Base-by-base conservation (phyloP, 1,140 invertebrate genomes). In the Halesus radiatus region DNA sequence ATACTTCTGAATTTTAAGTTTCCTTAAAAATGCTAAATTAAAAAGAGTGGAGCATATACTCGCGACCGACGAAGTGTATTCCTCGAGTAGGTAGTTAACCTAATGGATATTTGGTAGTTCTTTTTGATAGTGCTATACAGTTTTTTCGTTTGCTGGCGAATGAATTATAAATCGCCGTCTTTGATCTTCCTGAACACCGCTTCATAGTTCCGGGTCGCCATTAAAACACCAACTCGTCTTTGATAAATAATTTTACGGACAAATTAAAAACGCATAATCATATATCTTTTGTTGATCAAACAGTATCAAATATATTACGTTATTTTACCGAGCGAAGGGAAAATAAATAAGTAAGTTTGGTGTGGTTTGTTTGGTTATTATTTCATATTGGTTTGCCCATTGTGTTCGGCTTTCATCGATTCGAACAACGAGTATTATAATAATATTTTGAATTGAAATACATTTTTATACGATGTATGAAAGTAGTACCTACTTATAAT, bases 41-140 rank as follows among this genome's bases (percentile, higher is more conserved):
- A 32, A 6, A 0, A 6, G 4, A 7, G 37, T 45, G 8, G 8
- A 45, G 37, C 37, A 45, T 45, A 13, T 10, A 45, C 37, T 45
- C 37, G 37, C 0, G 10, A 10, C 37, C 37, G 37, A 13, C 10
- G 37, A 45, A 13, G 8, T 45, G 37, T 45, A 45, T 45, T 3
- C 37, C 13, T 45, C 37, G 37, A 45, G 10, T 45, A 45, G 37
- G 37, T 45, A 45, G 37, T 45, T 45, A 45, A 45, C 37, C 68
- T 81, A 81, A 81, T 81, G 76, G 80, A 72, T 76, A 81, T 78
- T 81, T 76, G 70, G 80, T 78, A 81, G 60, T 81, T 78, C 80
- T 78, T 45, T 81, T 81, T 73, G 50, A 60, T 66, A 72, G 50
- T 29, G 32, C 80, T 64, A 66, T 76, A 74, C 54, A 76, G 73